phyloP scores from a whole-genome alignment of 1,140 invertebrate species.

The Gryon sp. region DNA sequence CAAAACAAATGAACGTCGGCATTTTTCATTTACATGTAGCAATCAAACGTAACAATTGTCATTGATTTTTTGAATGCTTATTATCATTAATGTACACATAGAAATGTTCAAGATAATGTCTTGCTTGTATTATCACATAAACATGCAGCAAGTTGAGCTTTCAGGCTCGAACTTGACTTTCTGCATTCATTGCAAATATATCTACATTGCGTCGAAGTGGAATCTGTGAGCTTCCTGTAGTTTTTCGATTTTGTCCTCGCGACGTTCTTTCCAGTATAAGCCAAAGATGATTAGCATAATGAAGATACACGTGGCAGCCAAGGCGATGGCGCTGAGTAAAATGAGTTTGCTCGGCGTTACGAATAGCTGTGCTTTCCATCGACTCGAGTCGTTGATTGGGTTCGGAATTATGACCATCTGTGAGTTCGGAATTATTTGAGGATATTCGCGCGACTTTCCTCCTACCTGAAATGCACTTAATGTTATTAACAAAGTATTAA shows the following conservation, averaged over 20 bases:
- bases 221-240: constrained; percentile 93
- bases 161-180: too few species aligned
- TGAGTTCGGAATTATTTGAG: constrained; percentile 97
- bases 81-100: constrained; percentile 4
- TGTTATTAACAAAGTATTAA: neutral
- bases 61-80: neutral
- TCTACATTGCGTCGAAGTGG: constrained; percentile 89
- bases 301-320: constrained; percentile 92
- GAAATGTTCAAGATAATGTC: constrained; percentile 1
- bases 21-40: constrained; percentile 6
- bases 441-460: constrained; percentile 85
- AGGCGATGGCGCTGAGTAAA: constrained; percentile 92
- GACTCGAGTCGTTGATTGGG: constrained; percentile 86
- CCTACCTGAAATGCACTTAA: constrained; percentile 68
- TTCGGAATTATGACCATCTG: constrained; percentile 97
- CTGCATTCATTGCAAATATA: too few species aligned
- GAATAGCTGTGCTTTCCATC: constrained; percentile 96
- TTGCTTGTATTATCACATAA: neutral
- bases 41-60: constrained; percentile 5
- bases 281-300: constrained; percentile 91
- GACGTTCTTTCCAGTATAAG: constrained; percentile 95
- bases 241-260: constrained; percentile 94
- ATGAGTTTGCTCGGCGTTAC: constrained; percentile 97
- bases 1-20: constrained; percentile 17
- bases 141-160: neutral